Evolutionary conservation across 35 echinoderm and acorn worm genomes (phyloP).

Genomic region (Acanthaster planci): DNA sequence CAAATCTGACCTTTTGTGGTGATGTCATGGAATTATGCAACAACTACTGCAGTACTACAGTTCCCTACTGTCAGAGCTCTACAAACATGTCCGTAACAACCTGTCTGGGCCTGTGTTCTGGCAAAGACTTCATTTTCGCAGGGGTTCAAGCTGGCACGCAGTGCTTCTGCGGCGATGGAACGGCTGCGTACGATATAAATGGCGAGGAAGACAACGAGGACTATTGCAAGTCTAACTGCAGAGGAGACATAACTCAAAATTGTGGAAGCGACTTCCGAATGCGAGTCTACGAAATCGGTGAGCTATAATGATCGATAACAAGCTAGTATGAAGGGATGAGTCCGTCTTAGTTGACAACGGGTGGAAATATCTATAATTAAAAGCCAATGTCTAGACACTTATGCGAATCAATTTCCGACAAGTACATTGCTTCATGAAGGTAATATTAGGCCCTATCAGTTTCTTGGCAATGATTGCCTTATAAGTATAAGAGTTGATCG

Average conservation of each 20-base stretch:
- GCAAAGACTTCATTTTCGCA: slow-evolving; percentile 34
- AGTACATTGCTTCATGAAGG: too few relatives aligned
- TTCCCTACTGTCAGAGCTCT: slow-evolving; percentile 60
- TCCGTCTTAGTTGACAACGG: too few relatives aligned
- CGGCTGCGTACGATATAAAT: not conserved
- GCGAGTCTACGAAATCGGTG: not conserved
- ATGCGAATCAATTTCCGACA: too few relatives aligned
- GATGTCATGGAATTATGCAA: slow-evolving; percentile 28
- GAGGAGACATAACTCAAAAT: not conserved
- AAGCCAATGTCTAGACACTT: too few relatives aligned
- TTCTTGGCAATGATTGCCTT: too few relatives aligned
- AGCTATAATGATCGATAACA: not conserved
- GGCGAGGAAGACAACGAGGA: not conserved
- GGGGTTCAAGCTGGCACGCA: slow-evolving; percentile 53
- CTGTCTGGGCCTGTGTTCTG: slow-evolving; percentile 28
- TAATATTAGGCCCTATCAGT: too few relatives aligned
- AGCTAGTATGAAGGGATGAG: too few relatives aligned
- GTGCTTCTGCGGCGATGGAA: slow-evolving; percentile 56
- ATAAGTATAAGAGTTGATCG: too few relatives aligned
- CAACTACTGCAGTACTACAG: slow-evolving; percentile 23
- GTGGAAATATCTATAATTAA: too few relatives aligned
- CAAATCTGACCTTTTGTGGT: slow-evolving; percentile 43
- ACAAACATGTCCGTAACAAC: slow-evolving; percentile 37
- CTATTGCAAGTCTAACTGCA: slow-evolving; percentile 4
- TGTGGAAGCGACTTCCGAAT: slow-evolving; percentile 4